Evolutionary conservation across 2,888 invertebrate species (phyloP), one percentile per base, ranked within the genome.

Genomic region (Perizoma flavofasciatum): DNA sequence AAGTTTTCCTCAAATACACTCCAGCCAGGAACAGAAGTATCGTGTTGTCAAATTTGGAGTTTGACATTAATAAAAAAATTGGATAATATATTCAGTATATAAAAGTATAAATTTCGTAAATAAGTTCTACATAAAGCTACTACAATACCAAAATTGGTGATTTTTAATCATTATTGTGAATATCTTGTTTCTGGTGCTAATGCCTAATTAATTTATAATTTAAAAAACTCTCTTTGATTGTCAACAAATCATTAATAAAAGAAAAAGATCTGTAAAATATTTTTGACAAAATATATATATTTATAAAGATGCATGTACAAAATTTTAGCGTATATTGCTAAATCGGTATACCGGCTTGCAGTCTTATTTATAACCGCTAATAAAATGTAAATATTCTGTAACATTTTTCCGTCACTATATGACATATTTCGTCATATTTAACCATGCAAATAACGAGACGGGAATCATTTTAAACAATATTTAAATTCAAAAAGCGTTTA

Each of bases 111-210:
- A 4, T 41, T 41, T 3, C 22, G 4, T 6, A 11, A 10, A 44
- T 47, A 41, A 43, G n/a, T 49, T 40, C 49, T 53, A 49, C 45
- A 35, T 10, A 49, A 58, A 43, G 6, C 22, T 45, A 22, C 35
- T 43, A 9, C 34, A 56, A 43, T 22, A 55, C 44, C 37, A 41
- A 10, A 52, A 52, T 37, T 45, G 50, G 47, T 47, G 54, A 58
- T 55, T 46, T 34, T 8, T 52, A 58, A 62, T 62, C 48, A 49
- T 51, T 48, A 22, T 45, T 67, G 68, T 68, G 63, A 64, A 66
- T 68, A 66, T 41, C 61, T 61, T 61, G 33, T 59, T 60, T 66
- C 66, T 64, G 68, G 68, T 68, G 68, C 68, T 68, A 68, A 60
- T 44, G 58, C 58, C 46, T 62, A 67, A 63, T 65, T 67, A 60